Conservation (phyloP, 2,888 invertebrate genomes). For the Melinaea menophilus region DNA sequence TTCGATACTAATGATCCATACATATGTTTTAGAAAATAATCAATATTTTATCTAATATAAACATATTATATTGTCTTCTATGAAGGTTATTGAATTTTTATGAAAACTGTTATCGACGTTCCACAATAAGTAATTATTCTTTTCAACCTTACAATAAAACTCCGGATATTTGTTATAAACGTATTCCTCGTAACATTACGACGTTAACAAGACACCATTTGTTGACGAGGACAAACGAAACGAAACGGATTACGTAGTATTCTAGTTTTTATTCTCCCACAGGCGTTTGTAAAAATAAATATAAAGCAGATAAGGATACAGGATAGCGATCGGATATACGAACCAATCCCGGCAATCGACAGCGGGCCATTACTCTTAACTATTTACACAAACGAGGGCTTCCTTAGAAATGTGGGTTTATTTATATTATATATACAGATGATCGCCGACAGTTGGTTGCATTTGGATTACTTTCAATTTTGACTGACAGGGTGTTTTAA, state of each 20-base stretch:
- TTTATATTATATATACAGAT: constrained; percentile 36
- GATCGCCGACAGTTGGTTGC: constrained; percentile 35
- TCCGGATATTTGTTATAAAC: constrained; percentile 13
- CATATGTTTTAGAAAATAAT: not conserved
- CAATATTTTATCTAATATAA: not conserved
- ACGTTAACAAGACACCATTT: constrained; percentile 17
- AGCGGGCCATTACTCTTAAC: constrained; percentile 13
- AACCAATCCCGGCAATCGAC: constrained; percentile 28
- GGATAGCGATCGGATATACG: constrained; percentile 26
- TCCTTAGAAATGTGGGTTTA: constrained; percentile 30
- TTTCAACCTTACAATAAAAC: constrained; percentile 1
- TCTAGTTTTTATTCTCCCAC: constrained; percentile 21
- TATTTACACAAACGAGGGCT: constrained; percentile 37
- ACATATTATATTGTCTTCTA: not conserved
- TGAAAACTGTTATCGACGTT: not conserved
- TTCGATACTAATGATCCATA: not conserved
- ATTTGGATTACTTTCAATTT: constrained; percentile 23
- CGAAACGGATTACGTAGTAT: constrained; percentile 18
- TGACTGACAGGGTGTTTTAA: not conserved
- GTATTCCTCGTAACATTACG: constrained; percentile 19
- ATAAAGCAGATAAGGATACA: constrained; percentile 17
- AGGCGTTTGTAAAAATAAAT: constrained; percentile 23
- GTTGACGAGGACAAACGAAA: constrained; percentile 16
- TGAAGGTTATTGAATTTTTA: not conserved
- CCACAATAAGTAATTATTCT: not conserved